phyloP scores from a whole-genome alignment of 1,140 invertebrate genomes.

The Episyrphus balteatus region DNA sequence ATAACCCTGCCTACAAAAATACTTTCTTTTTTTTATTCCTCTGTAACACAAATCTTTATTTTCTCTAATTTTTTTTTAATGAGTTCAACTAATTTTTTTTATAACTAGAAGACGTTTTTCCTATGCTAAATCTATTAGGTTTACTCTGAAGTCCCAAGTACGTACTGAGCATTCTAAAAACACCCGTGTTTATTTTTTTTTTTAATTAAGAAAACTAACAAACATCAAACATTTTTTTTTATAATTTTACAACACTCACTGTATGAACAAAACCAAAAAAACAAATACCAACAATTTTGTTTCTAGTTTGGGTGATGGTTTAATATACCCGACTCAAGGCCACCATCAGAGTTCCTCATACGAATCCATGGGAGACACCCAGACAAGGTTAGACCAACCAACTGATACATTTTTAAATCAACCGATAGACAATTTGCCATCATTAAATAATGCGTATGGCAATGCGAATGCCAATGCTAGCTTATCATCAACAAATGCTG shows the following conservation, averaged over 20 bases:
- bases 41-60: too few relatives aligned
- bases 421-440: conserved; percentile 27
- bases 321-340: conserved; percentile 68
- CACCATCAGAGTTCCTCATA: conserved; percentile 56
- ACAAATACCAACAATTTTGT: conserved; percentile 23
- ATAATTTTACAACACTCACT: conserved; percentile 14
- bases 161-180: conserved; percentile 9
- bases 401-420: conserved; percentile 6
- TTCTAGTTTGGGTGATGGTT: conserved; percentile 80
- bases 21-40: too few relatives aligned
- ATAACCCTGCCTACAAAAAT: too few relatives aligned
- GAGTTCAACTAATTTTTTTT: too few relatives aligned
- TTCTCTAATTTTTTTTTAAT: too few relatives aligned
- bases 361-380: conserved; percentile 82
- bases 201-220: conserved; percentile 11
- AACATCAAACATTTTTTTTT: conserved; percentile 6
- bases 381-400: conserved; percentile 57
- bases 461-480: conserved; percentile 10
- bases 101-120: too few relatives aligned
- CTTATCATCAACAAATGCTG: too few relatives aligned
- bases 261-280: conserved; percentile 25
- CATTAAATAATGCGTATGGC: background rate
- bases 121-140: too few relatives aligned
- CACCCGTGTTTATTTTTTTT: conserved; percentile 11
- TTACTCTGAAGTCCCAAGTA: background rate